These are phyloP conservation scores for Somateria mollissima DNA, from an alignment of 2,797 vertebrate species.

Conservation along the genomic window DNA sequence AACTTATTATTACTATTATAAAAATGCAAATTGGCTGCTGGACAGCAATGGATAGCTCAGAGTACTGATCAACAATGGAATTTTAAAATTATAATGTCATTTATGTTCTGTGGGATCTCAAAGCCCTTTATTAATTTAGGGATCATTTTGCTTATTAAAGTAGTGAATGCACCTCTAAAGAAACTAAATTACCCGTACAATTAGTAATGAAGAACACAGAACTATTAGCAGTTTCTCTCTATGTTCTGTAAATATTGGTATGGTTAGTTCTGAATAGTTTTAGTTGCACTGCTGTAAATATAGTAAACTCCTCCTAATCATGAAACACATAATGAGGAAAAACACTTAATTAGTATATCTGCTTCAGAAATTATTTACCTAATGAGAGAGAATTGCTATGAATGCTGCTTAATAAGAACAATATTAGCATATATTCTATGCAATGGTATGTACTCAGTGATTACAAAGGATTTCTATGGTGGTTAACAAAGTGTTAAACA, in stretches of 20 bases:
- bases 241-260: neutral
- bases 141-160: neutral
- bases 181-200: neutral
- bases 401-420: neutral
- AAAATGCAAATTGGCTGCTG: neutral
- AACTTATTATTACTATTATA: neutral
- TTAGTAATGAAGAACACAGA: neutral
- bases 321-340: conserved; percentile 10
- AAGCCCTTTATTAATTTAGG: neutral
- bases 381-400: conserved; percentile 26
- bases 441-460: neutral
- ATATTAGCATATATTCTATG: neutral
- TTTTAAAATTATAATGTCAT: neutral
- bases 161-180: neutral
- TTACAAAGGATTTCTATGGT: neutral
- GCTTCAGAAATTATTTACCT: conserved; percentile 39
- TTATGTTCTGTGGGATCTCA: neutral
- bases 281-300: neutral
- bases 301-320: neutral
- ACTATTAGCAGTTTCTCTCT: neutral
- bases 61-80: neutral
- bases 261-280: neutral
- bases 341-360: conserved; percentile 6
- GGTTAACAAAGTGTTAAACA: neutral
- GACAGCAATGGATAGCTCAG: neutral